A percentile compares a stretch with the other conserved stretches of the same genome.
Conservation (phyloP, 1,140 invertebrate species). For the Bombus ignitus region DNA sequence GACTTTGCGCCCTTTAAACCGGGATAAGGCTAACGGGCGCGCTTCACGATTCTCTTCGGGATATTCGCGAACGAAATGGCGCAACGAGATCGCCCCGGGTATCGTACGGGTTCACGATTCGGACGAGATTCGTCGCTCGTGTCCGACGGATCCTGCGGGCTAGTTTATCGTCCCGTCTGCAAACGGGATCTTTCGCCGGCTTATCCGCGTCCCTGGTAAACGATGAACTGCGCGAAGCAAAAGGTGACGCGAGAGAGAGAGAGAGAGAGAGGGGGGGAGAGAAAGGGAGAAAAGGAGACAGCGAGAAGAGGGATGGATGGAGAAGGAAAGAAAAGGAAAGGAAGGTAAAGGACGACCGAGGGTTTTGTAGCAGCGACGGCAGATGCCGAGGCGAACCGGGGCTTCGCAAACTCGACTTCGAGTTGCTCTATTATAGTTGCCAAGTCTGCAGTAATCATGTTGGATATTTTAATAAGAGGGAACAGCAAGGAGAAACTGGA, state of each 20-base stretch:
- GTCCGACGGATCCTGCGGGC: neutral
- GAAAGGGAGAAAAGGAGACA: neutral
- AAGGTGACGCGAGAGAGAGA: neutral
- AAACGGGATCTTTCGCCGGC: slow-evolving; percentile 3
- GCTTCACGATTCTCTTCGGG: slow-evolving; percentile 44
- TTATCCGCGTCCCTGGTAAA: slow-evolving; percentile 9
- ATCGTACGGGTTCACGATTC: neutral
- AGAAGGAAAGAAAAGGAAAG: neutral
- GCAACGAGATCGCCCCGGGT: neutral
- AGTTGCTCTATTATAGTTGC: slow-evolving; percentile 79
- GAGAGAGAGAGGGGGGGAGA: no score
- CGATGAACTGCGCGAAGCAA: neutral
- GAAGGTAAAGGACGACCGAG: neutral
- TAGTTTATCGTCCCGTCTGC: neutral
- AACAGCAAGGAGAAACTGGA: slow-evolving; percentile 73
- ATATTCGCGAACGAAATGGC: slow-evolving; percentile 33
- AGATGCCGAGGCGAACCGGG: slow-evolving; percentile 31
- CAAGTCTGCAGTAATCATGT: slow-evolving; percentile 79
- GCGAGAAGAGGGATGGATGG: no score
- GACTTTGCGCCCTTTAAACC: slow-evolving; percentile 60
- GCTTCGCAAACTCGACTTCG: slow-evolving; percentile 73
- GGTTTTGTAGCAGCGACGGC: slow-evolving; percentile 23
- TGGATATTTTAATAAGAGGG: slow-evolving; percentile 81
- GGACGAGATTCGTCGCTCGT: neutral
- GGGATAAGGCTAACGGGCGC: slow-evolving; percentile 48